A percentile compares a stretch with the other conserved stretches of the same genome.
Evolutionary conservation across 2,113 vertebrate species (phyloP).

Genomic region (Tetrax tetrax): DNA sequence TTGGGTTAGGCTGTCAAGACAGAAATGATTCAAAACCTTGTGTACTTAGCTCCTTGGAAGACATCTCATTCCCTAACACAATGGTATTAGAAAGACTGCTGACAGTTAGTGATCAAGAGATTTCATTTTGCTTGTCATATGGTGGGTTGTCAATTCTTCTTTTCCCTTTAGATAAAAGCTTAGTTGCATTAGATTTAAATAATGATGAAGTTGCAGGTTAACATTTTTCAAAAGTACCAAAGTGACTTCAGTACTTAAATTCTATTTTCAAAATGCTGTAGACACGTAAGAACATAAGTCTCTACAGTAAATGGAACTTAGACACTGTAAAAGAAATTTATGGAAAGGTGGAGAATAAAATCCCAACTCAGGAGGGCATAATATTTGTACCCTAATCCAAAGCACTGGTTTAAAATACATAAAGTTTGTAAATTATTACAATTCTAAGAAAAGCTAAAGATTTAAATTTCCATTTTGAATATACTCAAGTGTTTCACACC

Average conservation of each 20-base stretch:
- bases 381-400: not conserved
- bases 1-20: conserved; percentile 63
- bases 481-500: not conserved
- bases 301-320: not conserved
- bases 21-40: conserved; percentile 60
- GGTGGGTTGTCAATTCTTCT: conserved; percentile 70
- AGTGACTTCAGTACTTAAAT: conserved; percentile 51
- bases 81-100: conserved; percentile 65
- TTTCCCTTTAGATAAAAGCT: conserved; percentile 64
- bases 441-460: not conserved
- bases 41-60: conserved; percentile 62
- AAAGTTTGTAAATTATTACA: not conserved
- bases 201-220: conserved; percentile 63
- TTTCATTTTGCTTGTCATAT: conserved; percentile 71
- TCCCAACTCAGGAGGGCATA: not conserved
- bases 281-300: not conserved
- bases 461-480: not conserved
- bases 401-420: not conserved
- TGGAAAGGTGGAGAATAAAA: not conserved
- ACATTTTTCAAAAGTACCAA: conserved; percentile 52
- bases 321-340: not conserved
- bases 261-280: conserved; percentile 46
- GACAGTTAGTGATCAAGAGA: conserved; percentile 71
- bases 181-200: conserved; percentile 65
- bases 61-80: conserved; percentile 68